Conservation (phyloP, 2,888 invertebrate genomes). For the Stenoptilia bipunctidactyla region DNA sequence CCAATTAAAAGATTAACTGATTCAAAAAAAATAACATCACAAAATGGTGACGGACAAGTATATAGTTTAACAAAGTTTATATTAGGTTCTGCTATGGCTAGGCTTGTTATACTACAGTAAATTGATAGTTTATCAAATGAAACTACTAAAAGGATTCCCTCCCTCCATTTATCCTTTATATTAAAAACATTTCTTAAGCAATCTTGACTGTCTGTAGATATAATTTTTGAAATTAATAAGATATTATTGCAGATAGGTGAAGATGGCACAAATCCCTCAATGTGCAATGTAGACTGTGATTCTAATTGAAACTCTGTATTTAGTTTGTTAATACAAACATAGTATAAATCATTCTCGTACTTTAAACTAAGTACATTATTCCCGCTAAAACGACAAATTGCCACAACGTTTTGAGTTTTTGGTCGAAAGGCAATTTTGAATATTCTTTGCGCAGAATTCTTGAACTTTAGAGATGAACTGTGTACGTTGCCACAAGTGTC, state of each 20-base stretch:
- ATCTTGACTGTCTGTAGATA: background rate
- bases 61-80: constrained; percentile 29
- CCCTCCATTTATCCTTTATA: constrained; percentile 9
- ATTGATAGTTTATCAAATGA: constrained; percentile 32
- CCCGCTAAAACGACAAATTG: constrained; percentile 15
- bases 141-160: constrained; percentile 23
- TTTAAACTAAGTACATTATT: constrained; percentile 30
- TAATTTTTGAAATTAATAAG: too few relatives aligned
- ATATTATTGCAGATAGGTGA: too few relatives aligned
- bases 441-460: constrained; percentile 30
- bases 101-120: constrained; percentile 28
- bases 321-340: constrained; percentile 29
- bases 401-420: constrained; percentile 23
- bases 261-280: too few relatives aligned
- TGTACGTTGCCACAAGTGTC: constrained; percentile 36
- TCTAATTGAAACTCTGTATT: constrained; percentile 27
- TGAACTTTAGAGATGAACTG: constrained; percentile 35
- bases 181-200: constrained; percentile 20
- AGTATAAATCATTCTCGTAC: constrained; percentile 24
- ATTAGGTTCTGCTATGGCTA: constrained; percentile 20
- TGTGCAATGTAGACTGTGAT: constrained; percentile 21
- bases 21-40: constrained; percentile 27
- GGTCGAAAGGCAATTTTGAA: constrained; percentile 29
- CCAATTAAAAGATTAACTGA: constrained; percentile 26
- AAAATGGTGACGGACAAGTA: constrained; percentile 38